Percentiles rank a stretch among this genome's conserved stretches.
Evolutionary conservation across 2,797 vertebrate species (phyloP).

Genomic region (Eidolon dupreanum): DNA sequence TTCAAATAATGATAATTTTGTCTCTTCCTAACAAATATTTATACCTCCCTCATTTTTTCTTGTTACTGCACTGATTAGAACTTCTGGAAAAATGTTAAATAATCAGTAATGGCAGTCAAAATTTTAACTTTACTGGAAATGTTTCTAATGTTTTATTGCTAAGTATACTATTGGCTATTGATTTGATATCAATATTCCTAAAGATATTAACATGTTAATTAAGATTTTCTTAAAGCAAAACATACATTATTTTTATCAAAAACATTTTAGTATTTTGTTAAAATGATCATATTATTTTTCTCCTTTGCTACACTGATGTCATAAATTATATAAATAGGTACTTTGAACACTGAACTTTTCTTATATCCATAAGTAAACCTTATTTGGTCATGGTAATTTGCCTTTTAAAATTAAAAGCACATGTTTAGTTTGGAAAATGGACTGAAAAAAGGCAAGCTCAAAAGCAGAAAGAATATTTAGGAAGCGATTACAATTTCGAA

Average conservation of each 20-base stretch:
- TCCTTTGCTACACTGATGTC: neutral
- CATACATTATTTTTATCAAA: neutral
- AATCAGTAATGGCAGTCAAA: neutral
- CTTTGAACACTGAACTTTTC: neutral
- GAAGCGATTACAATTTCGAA: neutral
- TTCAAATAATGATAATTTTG: neutral
- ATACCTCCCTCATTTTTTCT: neutral
- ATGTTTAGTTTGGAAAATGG: neutral
- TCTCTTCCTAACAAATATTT: conserved; percentile 1
- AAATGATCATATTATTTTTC: neutral
- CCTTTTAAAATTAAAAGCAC: neutral
- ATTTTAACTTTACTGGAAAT: neutral
- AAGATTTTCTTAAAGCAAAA: neutral
- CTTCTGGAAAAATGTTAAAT: neutral
- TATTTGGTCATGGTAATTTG: neutral
- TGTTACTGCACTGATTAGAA: neutral
- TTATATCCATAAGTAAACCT: neutral
- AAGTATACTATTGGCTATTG: neutral
- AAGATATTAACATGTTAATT: neutral
- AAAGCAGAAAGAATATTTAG: neutral
- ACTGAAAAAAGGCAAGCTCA: neutral
- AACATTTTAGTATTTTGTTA: neutral
- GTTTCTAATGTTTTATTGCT: neutral
- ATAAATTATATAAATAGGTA: neutral
- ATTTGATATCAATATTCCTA: conserved; percentile 25